Base-by-base conservation (phyloP, 2,797 vertebrate genomes). In the Pseudomugil gertrudae region DNA sequence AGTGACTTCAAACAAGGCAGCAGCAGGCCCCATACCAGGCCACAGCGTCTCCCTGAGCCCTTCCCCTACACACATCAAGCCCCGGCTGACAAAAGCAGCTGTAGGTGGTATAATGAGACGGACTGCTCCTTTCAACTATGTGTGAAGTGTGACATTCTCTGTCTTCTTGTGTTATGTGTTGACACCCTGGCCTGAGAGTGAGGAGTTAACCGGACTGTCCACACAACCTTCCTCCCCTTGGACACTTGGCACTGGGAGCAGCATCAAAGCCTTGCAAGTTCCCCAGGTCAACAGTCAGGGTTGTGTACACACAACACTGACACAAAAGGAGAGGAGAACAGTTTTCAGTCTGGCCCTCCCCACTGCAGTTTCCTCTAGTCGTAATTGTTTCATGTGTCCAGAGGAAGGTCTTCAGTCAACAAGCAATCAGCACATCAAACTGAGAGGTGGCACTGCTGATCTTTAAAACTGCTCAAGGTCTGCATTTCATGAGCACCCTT, bases 91-190 rank as follows among this genome's bases (percentile, higher is more conserved):
- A 90, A 90, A 90, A 89, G 89, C 79, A 86, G 82, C 92, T 86
- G 91, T 89, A 89, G 91, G 91, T 92, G 90, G 89, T 86, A 89
- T 93, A 92, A 93, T 92, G 92, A 93, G 90, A 88, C 71, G 62
- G 85, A 73, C 55, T 36, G 59, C 81, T 81, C 66, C 86, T 91
- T 91, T 92, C 86, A 90, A 86, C 86, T 83, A 73, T 65, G 77
- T 86, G 81, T 84, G 86, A 85, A 88, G 84, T 86, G 87, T 87
- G 88, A 89, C 87, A 84, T 88, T 80, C 76, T 80, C 85, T 78
- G 76, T 87, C 83, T 80, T 82, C 76, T 83, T 59, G 78, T 84
- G 78, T 79, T 84, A 67, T 82, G 73, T 80, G 85, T 89, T 88
- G 83, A 89, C 84, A 77, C 82, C 69, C 72, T 23, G 40, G 79